Evolutionary conservation across 2,113 vertebrate species (phyloP), one percentile per base, ranked within the genome.

Genomic region (Heliornis fulica): DNA sequence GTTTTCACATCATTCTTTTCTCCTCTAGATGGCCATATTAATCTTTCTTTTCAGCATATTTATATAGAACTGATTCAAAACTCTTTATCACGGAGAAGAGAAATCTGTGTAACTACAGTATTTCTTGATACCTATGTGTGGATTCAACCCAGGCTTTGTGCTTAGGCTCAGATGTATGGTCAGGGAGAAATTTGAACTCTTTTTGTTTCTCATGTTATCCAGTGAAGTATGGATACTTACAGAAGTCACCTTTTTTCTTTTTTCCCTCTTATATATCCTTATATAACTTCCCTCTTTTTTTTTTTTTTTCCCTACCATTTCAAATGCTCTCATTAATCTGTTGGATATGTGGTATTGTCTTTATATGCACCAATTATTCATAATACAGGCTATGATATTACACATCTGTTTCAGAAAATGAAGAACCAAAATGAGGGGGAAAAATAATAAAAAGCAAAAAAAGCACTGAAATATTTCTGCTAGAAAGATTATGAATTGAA

Each of bases 1-100:
- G 63, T 93, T 95, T 96, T 97, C 93, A 87, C 50, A 90, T 97
- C 80, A 88, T 88, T 88, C 94, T 97, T 93, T 97, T 97, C 93
- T 98, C 97, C 97, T 97, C 97, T 98, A 98, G 97, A 86, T 98
- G 97, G 98, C 97, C 96, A 93, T 97, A 91, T 97, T 97, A 96
- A 97, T 97, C 97, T 96, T 97, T 69, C 85, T 84, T 94, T 96
- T 89, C 70, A 80, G 77, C 34, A 23, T 81, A 28, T 86, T 90
- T 95, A 15, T 95, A 12, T 28, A 43, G 74, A 84, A 89, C 77
- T 87, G 23, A 61, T 20, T 18, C 5, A 3, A 82, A 57, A 48
- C 20, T 76, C 28, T 91, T 51, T 46, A 66, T 56, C 28, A 34
- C 7, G 19, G 56, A 18, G 61, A 50, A 75, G 45, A 84, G 15